Conservation (phyloP, 2,113 vertebrate species). For the Leptosomus discolor region DNA sequence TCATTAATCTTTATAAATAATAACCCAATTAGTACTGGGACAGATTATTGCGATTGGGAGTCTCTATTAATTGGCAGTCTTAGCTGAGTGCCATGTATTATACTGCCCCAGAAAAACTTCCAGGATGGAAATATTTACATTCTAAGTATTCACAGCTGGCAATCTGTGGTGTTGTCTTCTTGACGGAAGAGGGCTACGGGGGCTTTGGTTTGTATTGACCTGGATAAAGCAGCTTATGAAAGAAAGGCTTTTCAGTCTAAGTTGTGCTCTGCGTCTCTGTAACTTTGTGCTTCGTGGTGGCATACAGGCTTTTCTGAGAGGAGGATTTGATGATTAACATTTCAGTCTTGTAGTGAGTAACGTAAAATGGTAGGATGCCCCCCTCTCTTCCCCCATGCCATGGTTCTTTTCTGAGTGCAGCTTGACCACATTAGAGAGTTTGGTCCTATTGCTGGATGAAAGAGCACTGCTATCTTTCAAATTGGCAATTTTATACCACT, state of each 20-base stretch:
- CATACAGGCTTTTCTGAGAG: background rate
- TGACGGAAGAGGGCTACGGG: background rate
- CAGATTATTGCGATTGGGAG: background rate
- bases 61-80: background rate
- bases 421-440: background rate
- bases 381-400: background rate
- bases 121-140: background rate
- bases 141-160: background rate
- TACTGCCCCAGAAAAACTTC: background rate
- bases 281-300: background rate
- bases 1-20: background rate
- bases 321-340: background rate
- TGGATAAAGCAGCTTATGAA: background rate
- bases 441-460: constrained; percentile 5
- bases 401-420: background rate
- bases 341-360: background rate
- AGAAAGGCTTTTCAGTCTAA: background rate
- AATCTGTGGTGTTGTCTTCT: background rate
- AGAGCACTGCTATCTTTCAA: constrained; percentile 16
- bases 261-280: background rate
- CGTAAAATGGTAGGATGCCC: background rate
- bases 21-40: background rate
- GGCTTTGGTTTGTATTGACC: background rate
- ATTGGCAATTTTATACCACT: constrained; percentile 41
- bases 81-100: background rate